Conservation (phyloP, 1,140 invertebrate species). For the Heliconius nattereri region DNA sequence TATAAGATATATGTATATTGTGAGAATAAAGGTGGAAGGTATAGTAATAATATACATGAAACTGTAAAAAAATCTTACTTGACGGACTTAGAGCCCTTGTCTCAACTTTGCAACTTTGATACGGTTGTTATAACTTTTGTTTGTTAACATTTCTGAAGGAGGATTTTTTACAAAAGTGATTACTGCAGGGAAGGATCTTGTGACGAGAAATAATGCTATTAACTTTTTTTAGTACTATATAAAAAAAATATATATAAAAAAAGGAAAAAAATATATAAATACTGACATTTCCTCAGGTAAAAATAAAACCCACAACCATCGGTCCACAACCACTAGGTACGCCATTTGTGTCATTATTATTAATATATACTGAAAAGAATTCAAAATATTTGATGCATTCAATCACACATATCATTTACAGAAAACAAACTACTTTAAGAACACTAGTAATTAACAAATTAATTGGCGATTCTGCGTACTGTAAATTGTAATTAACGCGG, state of each 20-base stretch:
- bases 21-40: too few relatives aligned
- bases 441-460: constrained; percentile 8
- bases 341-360: not conserved
- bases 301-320: too few relatives aligned
- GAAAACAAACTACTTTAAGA: not conserved
- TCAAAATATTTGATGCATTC: not conserved
- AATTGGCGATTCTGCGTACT: constrained; percentile 19
- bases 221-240: not conserved
- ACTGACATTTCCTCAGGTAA: too few relatives aligned
- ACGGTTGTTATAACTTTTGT: constrained; percentile 3
- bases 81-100: not conserved
- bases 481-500: constrained; percentile 20
- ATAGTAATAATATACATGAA: too few relatives aligned
- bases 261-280: too few relatives aligned
- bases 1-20: too few relatives aligned
- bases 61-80: not conserved
- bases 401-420: not conserved
- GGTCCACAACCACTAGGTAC: not conserved
- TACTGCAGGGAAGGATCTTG: not conserved
- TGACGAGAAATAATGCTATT: not conserved
- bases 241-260: too few relatives aligned
- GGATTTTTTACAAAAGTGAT: not conserved
- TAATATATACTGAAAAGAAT: not conserved
- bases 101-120: not conserved
- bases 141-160: not conserved